phyloP scores from a whole-genome alignment of 2,113 vertebrate genomes.

The Marmota monax region DNA sequence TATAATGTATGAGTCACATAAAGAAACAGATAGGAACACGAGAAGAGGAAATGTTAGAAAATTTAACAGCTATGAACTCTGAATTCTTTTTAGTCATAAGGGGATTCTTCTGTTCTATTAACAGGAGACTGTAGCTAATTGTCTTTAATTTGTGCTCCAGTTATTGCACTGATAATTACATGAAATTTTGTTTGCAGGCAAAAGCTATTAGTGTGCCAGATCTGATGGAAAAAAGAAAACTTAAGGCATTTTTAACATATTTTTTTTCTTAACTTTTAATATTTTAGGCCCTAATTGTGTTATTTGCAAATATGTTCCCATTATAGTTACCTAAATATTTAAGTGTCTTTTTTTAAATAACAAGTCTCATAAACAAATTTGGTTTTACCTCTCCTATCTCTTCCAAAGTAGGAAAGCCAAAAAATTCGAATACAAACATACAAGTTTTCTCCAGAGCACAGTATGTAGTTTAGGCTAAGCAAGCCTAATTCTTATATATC shows the following conservation, averaged over 20 bases:
- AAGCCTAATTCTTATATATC: background rate
- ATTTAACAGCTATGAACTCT: constrained; percentile 61
- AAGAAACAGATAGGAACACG: background rate
- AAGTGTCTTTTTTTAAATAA: constrained; percentile 48
- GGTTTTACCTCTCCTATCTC: background rate
- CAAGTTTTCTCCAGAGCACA: background rate
- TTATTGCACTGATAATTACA: constrained; percentile 66
- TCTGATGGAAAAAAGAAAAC: constrained; percentile 52
- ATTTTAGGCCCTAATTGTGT: background rate
- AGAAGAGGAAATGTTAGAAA: constrained; percentile 48
- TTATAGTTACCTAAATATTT: constrained; percentile 22
- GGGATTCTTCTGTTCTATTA: constrained; percentile 59
- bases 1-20: background rate
- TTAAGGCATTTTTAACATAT: constrained; percentile 12
- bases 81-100: constrained; percentile 57
- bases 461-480: background rate
- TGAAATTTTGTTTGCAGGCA: constrained; percentile 59
- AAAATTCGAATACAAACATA: background rate
- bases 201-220: constrained; percentile 52
- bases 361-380: constrained; percentile 39
- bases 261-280: constrained; percentile 9
- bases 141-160: constrained; percentile 80
- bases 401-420: constrained; percentile 40
- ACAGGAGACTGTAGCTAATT: constrained; percentile 72
- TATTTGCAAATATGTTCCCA: constrained; percentile 33